A percentile compares a stretch with the other conserved stretches of the same genome.
These are phyloP conservation scores for Didymodactylos carnosus DNA, from an alignment of 2,888 invertebrate genomes.

Conservation along the genomic window DNA sequence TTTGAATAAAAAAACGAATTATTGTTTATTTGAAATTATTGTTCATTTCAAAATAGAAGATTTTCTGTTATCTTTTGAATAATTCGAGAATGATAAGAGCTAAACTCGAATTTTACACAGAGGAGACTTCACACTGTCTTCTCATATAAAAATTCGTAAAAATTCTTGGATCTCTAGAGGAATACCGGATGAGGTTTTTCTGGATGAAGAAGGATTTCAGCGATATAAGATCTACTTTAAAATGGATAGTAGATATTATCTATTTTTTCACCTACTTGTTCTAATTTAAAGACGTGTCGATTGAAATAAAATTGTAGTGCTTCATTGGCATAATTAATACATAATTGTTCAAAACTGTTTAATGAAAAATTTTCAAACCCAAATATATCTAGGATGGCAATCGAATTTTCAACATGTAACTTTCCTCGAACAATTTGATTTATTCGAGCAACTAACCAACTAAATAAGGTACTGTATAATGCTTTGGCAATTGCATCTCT, in stretches of 20 bases:
- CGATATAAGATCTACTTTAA: no score
- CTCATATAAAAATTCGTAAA: no score
- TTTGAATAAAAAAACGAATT: neutral
- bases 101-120: no score
- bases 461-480: conserved; percentile 62
- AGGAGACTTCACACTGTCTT: no score
- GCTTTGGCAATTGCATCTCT: conserved; percentile 90
- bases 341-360: conserved; percentile 91
- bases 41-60: no score
- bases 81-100: no score
- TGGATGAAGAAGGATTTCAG: no score
- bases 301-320: conserved; percentile 85
- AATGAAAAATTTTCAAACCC: conserved; percentile 69
- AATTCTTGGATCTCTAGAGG: no score
- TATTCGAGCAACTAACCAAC: conserved; percentile 62
- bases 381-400: conserved; percentile 86
- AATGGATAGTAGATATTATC: no score
- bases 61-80: no score
- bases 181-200: no score
- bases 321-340: conserved; percentile 95
- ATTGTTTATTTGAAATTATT: neutral
- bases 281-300: conserved; percentile 82
- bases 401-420: conserved; percentile 39
- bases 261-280: conserved; percentile 52
- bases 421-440: conserved; percentile 35